Conservation (phyloP, 1,140 invertebrate genomes). For the Saccostrea echinata region DNA sequence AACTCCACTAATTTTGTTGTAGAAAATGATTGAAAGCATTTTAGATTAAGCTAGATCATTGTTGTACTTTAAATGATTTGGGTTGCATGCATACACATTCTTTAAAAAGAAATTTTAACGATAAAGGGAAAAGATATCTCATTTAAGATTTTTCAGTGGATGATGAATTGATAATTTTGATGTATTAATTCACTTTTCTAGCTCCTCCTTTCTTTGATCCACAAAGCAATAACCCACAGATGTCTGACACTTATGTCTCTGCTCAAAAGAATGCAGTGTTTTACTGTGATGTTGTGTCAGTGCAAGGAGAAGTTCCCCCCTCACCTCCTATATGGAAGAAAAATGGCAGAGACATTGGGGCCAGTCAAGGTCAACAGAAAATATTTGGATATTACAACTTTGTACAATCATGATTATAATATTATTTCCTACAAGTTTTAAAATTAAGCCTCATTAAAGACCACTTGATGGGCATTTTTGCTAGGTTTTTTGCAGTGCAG, state of each 20-base stretch:
- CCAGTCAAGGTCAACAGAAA: slow-evolving; percentile 6
- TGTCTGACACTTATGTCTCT: background rate
- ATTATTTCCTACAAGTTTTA: background rate
- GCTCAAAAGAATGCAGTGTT: background rate
- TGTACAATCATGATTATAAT: background rate
- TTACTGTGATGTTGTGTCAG: slow-evolving; percentile 13
- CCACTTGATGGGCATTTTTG: too few species aligned
- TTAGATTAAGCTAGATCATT: too few species aligned
- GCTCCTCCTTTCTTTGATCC: slow-evolving; percentile 15
- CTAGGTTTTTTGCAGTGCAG: too few species aligned
- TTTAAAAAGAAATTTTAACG: too few species aligned
- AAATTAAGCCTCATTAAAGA: too few species aligned
- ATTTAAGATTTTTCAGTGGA: background rate
- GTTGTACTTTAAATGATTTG: too few species aligned
- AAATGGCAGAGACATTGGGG: slow-evolving; percentile 20
- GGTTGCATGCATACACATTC: too few species aligned
- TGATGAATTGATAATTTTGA: background rate
- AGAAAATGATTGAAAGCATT: too few species aligned
- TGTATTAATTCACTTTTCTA: too few species aligned
- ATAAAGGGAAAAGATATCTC: too few species aligned
- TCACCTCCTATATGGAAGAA: slow-evolving; percentile 39
- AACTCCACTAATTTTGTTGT: too few species aligned
- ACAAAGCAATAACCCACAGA: background rate
- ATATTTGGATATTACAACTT: background rate
- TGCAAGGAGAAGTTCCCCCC: background rate